These are phyloP conservation scores for Brachionus manjavacas DNA, from an alignment of 1,140 invertebrate genomes.

Conservation along the genomic window DNA sequence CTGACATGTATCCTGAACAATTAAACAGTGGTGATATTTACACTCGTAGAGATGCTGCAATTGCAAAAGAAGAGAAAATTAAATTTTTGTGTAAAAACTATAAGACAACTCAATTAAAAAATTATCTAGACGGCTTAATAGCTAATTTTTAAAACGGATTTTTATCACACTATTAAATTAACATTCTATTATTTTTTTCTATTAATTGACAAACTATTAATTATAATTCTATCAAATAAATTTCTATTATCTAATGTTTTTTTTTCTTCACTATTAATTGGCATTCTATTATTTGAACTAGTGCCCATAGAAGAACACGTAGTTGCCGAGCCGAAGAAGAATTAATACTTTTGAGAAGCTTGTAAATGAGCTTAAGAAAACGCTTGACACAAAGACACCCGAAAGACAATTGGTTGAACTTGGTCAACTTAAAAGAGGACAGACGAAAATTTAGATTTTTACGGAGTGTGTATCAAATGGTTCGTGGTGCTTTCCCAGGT, in stretches of 20 bases:
- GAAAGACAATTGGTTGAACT: neutral
- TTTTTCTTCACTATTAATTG: neutral
- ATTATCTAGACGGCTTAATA: neutral
- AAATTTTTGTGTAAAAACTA: neutral
- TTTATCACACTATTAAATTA: neutral
- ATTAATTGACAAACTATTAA: constrained; percentile 32
- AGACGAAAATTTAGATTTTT: neutral
- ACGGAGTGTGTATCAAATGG: neutral
- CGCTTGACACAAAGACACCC: neutral
- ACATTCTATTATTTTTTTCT: constrained; percentile 27
- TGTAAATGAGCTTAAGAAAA: neutral
- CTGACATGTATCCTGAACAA: neutral
- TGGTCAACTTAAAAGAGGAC: neutral
- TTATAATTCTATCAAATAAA: constrained; percentile 29
- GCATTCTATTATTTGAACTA: neutral
- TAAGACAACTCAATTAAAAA: neutral
- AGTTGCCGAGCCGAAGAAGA: too few species aligned
- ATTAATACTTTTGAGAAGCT: neutral
- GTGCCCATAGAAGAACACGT: neutral
- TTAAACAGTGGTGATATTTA: neutral
- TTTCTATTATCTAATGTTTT: constrained; percentile 17
- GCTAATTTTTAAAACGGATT: neutral
- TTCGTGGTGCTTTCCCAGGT: neutral
- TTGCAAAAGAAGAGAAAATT: neutral
- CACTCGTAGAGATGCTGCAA: neutral